Base-by-base conservation (phyloP, 2,888 invertebrate genomes). In the Gymnoscelis rufifasciata region DNA sequence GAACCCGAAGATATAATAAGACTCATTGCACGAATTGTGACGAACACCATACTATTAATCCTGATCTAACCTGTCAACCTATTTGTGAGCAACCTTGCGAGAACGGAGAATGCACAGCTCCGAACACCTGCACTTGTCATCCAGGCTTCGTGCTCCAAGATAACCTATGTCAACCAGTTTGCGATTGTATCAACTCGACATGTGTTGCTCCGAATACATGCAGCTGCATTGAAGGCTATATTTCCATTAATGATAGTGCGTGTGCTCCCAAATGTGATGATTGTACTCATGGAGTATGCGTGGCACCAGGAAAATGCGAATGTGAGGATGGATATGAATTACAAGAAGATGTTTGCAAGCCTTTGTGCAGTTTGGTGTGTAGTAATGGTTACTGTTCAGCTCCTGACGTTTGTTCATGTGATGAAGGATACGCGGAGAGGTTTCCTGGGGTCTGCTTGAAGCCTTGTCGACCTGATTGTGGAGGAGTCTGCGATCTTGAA, bases 11-110 rank as follows among this genome's bases (percentile, higher is more conserved):
- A 1, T 66, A 68, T 47, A 83, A 83, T 48, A 50, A 66, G 1
- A 75, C 77, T 0, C 78, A 79, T 38, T 83, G 82, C 55, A 65
- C 60, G 8, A 52, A 62, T 19, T 83, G 83, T 27, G 59, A 67
- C 0, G 38, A 54, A 0, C 73, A 74, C 0, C 75, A 65, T 28
- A 42, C 52, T 1, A 50, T 71, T 8, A 61, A 68, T 12, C 40
- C 53, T 14, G 59, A 64, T 2, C 55, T 74, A 5, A 59, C 52
- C 2, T 73, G 73, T 38, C 33, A 29, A 6, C 61, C 62, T 3
- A 26, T 50, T 11, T 67, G 66, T 33, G 57, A 69, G 28, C 75
- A 80, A 30, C 60, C 66, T 0, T 89, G 89, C 49, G 55, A 60
- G 14, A 57, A 64, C 7, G 79, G 83, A 2, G 41, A 51, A 11